A percentile compares a stretch with the other conserved stretches of the same genome.
phyloP scores from a whole-genome alignment of 2,113 vertebrate species.

The Neolamprologus hecqui region DNA sequence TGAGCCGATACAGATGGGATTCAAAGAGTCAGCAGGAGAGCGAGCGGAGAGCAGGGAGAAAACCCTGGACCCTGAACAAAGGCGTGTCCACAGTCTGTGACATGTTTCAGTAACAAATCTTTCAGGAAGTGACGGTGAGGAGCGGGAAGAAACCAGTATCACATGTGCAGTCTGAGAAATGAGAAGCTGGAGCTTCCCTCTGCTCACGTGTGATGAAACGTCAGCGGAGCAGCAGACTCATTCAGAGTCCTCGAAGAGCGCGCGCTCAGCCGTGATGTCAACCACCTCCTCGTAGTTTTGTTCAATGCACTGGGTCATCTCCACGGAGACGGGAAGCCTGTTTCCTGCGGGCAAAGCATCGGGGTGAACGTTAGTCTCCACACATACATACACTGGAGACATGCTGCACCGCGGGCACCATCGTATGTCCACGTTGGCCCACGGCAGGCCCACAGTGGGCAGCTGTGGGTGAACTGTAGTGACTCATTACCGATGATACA shows the following conservation, averaged over 20 bases:
- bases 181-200: not conserved
- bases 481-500: not conserved
- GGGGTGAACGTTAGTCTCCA: accelerated
- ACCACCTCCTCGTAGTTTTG: accelerated
- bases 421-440: not conserved
- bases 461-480: not conserved
- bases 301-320: not conserved
- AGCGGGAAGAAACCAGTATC: not conserved
- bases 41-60: accelerated
- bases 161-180: not conserved
- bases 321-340: not conserved
- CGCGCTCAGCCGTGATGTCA: not conserved
- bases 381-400: not conserved
- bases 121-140: not conserved
- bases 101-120: not conserved
- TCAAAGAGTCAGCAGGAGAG: not conserved
- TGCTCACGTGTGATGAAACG: not conserved
- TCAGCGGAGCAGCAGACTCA: not conserved
- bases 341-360: not conserved
- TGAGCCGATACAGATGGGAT: not conserved
- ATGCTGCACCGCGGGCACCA: not conserved
- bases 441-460: not conserved
- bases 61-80: not conserved
- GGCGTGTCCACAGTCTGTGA: accelerated
- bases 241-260: not conserved